Evolutionary conservation across 2,888 invertebrate species (phyloP).

Genomic region (Masnerella sp.): DNA sequence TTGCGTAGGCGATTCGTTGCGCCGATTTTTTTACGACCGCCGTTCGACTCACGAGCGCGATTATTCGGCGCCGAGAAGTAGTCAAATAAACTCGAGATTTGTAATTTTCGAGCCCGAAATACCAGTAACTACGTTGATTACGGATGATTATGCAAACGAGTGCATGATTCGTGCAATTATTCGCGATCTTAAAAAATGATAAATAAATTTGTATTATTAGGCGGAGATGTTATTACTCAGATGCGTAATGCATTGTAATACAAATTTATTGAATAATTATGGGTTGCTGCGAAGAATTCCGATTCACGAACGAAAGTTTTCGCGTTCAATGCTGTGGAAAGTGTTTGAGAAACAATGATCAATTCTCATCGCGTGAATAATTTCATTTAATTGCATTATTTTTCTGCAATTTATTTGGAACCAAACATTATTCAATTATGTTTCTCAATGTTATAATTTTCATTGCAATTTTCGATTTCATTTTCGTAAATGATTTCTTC

Average conservation of each 20-base stretch:
- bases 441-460: no score
- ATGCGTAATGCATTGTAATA: slow-evolving; percentile 22
- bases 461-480: not conserved
- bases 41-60: no score
- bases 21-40: not conserved
- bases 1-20: not conserved
- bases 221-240: slow-evolving; percentile 8
- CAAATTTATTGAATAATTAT: slow-evolving; percentile 33
- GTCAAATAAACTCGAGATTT: slow-evolving; percentile 11
- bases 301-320: slow-evolving; percentile 6
- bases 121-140: slow-evolving; percentile 20
- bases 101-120: slow-evolving; percentile 15
- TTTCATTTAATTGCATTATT: no score
- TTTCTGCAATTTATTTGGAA: no score
- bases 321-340: no score
- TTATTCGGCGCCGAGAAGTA: no score
- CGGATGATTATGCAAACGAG: slow-evolving; percentile 38
- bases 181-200: slow-evolving; percentile 7
- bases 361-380: no score
- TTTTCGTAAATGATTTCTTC: no score
- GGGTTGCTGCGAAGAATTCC: slow-evolving; percentile 1
- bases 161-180: slow-evolving; percentile 26
- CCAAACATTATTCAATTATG: no score
- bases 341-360: no score
- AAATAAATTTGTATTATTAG: slow-evolving; percentile 25